Conservation (phyloP, 30 jellyfish, hydroid and myxozoan species). For the Morbakka virulenta region DNA sequence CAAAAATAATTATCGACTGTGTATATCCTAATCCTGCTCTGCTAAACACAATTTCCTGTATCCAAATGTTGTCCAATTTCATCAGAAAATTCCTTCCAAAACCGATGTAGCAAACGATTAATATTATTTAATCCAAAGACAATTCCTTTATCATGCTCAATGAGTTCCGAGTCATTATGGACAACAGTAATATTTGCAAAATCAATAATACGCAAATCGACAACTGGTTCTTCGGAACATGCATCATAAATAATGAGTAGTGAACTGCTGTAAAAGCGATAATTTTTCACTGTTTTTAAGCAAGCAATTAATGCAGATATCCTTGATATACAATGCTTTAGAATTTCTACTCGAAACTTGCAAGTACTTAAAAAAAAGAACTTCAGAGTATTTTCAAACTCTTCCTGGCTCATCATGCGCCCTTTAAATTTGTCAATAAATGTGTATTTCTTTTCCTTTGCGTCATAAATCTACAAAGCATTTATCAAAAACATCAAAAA, state of each 20-base stretch:
- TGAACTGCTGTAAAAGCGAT: conserved; percentile 82
- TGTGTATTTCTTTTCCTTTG: conserved; percentile 30
- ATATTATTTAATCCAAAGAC: conserved; percentile 63
- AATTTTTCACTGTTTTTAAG: conserved; percentile 43
- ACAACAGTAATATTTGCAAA: conserved; percentile 68
- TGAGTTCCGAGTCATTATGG: conserved; percentile 46
- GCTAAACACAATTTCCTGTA: too few species aligned
- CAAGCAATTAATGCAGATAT: conserved; percentile 27
- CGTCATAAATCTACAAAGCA: conserved; percentile 59
- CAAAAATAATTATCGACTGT: too few species aligned
- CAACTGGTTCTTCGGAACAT: conserved; percentile 9
- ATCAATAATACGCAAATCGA: conserved; percentile 83
- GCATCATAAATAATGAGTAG: conserved; percentile 80
- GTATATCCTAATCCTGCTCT: too few species aligned
- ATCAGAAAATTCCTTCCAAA: too few species aligned
- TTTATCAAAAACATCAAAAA: too few species aligned
- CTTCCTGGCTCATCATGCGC: conserved; percentile 48
- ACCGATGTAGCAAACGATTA: conserved; percentile 14
- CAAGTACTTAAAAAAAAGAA: conserved; percentile 45
- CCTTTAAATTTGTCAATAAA: conserved; percentile 81
- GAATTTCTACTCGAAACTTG: conserved; percentile 37
- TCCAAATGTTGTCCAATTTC: too few species aligned
- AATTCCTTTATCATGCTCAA: conserved; percentile 86
- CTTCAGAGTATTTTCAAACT: conserved; percentile 51
- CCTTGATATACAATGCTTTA: conserved; percentile 21